A percentile compares a stretch with the other conserved stretches of the same genome.
These are phyloP conservation scores for Isoperla grammatica DNA, from an alignment of 2,888 invertebrate species.

Conservation along the genomic window DNA sequence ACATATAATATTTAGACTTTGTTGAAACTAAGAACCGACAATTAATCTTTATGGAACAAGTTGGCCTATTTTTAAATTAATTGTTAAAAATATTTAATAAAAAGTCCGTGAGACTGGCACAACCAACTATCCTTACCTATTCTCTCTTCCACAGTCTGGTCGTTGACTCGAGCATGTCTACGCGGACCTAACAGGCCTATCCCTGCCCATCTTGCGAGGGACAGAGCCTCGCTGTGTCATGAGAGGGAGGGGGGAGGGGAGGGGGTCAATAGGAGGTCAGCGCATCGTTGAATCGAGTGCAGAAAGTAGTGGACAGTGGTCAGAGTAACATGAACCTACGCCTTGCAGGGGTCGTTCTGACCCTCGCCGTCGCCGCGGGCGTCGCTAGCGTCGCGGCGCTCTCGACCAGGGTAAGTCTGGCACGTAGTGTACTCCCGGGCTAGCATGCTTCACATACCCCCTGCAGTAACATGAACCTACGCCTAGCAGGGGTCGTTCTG, in stretches of 20 bases:
- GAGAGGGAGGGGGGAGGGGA: not conserved
- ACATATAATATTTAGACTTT: no score
- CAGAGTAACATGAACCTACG: not conserved
- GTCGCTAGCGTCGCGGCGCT: conserved; percentile 2
- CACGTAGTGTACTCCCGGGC: not conserved
- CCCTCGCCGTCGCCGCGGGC: not conserved
- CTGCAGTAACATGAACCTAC: no score
- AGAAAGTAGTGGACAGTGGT: not conserved
- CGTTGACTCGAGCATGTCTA: not conserved
- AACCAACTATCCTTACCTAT: not conserved
- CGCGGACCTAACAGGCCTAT: no score
- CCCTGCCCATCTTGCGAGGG: not conserved
- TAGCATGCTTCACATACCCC: no score
- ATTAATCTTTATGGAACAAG: no score
- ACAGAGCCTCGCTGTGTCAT: conserved; percentile 5
- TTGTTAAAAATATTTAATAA: no score
- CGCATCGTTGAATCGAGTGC: not conserved
- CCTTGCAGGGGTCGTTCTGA: not conserved
- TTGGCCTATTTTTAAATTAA: no score
- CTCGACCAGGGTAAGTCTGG: conserved; percentile 5
- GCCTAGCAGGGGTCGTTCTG: conserved; percentile 4
- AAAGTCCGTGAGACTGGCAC: no score
- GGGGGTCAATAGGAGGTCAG: conserved; percentile 16
- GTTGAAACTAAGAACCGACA: no score
- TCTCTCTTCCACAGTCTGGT: not conserved